Evolutionary conservation across 37 sponge, comb jelly and placozoan genomes (phyloP).

Genomic region (Beroe ovata): DNA sequence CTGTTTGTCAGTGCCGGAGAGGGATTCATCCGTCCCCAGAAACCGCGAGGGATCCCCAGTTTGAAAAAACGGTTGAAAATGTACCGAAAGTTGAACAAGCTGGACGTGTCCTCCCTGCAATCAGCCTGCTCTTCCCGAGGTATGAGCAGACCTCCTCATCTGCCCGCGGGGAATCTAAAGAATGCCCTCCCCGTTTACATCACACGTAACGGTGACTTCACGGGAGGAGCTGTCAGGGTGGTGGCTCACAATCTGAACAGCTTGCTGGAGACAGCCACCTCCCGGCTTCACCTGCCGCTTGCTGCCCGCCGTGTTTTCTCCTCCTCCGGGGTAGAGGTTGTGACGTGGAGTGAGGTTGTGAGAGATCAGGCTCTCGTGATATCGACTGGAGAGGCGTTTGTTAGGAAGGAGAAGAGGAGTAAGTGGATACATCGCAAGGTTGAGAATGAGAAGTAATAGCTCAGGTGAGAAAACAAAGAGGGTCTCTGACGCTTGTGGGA

Average conservation of each 20-base stretch:
- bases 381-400: conserved; percentile 16
- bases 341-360: conserved; percentile 27
- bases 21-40: conserved; percentile 33
- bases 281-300: conserved; percentile 7
- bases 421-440: conserved; percentile 22
- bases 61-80: conserved; percentile 17
- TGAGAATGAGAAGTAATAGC: conserved; percentile 47
- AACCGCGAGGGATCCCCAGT: conserved; percentile 32
- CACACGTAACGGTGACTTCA: conserved; percentile 64
- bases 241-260: background rate
- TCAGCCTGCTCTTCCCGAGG: background rate
- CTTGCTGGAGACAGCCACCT: conserved; percentile 39
- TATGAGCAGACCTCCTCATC: conserved; percentile 13
- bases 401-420: conserved; percentile 34
- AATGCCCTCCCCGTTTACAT: conserved; percentile 58
- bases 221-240: background rate
- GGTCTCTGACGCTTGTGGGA: no score
- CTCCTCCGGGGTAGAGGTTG: conserved; percentile 46
- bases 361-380: conserved; percentile 42
- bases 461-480: no score
- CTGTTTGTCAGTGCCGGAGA: conserved; percentile 59
- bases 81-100: conserved; percentile 37
- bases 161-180: conserved; percentile 9
- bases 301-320: conserved; percentile 36
- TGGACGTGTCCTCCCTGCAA: conserved; percentile 47